phyloP scores from a whole-genome alignment of 2,888 invertebrate species.

The Aporophyla nigra region DNA sequence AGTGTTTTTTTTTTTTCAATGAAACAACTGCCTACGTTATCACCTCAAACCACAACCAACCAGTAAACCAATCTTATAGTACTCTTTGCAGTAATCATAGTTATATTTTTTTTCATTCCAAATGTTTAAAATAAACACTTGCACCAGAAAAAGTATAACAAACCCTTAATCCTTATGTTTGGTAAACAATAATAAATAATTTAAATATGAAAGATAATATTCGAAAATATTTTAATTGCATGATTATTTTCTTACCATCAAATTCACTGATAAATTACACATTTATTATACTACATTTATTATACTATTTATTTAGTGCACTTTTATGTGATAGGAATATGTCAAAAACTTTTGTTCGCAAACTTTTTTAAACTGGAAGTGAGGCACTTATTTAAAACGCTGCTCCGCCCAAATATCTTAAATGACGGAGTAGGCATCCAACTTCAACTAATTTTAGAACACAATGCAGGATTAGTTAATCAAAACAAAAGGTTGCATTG shows the following conservation, averaged over 20 bases:
- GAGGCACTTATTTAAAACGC: no score
- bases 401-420: neutral
- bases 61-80: no score
- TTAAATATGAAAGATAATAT: neutral
- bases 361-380: conserved; percentile 5
- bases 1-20: no score
- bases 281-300: no score
- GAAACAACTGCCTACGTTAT: no score
- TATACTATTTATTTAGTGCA: no score
- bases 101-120: no score
- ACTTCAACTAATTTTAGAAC: conserved; percentile 13
- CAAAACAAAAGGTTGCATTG: conserved; percentile 28
- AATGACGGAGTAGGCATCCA: neutral
- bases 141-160: no score
- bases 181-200: neutral
- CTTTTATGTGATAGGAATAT: neutral
- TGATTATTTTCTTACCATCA: conserved; percentile 25
- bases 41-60: no score
- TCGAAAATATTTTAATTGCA: neutral
- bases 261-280: conserved; percentile 9
- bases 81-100: no score
- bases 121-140: no score
- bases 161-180: neutral
- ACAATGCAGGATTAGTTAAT: neutral
- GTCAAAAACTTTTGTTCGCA: neutral